Evolutionary conservation across 2,888 invertebrate genomes (phyloP), one percentile per base, ranked within the genome.

Genomic region (Brassicogethes aeneus): DNA sequence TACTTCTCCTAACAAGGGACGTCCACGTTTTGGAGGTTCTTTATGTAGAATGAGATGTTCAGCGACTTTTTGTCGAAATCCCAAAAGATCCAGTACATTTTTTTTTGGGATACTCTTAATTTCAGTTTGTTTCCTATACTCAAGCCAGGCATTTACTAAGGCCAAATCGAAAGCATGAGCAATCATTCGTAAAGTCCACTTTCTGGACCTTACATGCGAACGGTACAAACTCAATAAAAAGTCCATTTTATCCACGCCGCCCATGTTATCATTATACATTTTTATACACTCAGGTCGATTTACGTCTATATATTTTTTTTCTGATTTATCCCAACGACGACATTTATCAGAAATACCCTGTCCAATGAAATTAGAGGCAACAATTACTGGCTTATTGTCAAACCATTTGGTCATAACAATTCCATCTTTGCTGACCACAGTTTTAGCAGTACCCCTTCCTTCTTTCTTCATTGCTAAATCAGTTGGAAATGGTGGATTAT

Each of bases 161-260:
- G 43, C 46, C 15, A 51, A 23, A 37, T 49, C 42, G 12, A 45
- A n/a, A 14, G 44, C 47, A 45, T 49, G 51, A 2, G 44, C 39
- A 16, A 48, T 37, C 45, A 52, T 44, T 7, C 43, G 36, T 3
- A 47, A 36, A 2, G 47, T 52, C 49, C 46, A 50, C 37, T 52
- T 52, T 23, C 40, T 42, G 8, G 44, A 47, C 12, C 52, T 40
- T 32, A 58, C 52, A 39, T 43, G 51, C 13, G 49, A 50, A 31
- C 55, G 12, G 39, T 57, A 59, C 16, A 54, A 40, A n/a, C 43
- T 50, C 3, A 58, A 45, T 34, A 57, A 45, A 42, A 53, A 49
- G 43, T 57, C 53, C 8, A 52, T 15, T 34, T 53, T 47, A 43
- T 59, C 57, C 2, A 58, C 56, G 8, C 55, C 59, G 8, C 59